These are phyloP conservation scores for Scleropages formosus DNA, from an alignment of 2,797 vertebrate genomes.

Conservation along the genomic window DNA sequence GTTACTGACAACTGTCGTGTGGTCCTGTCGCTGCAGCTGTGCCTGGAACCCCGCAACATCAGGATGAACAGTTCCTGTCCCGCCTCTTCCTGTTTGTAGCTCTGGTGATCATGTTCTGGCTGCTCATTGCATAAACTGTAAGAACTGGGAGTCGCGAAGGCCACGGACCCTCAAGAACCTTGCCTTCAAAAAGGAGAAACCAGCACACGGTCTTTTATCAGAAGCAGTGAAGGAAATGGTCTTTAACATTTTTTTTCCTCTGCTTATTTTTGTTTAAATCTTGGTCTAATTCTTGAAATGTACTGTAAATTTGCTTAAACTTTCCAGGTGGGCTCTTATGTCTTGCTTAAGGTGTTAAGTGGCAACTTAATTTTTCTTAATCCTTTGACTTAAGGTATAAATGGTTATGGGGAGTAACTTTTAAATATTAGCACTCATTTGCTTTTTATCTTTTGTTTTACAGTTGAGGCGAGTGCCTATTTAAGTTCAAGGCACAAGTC, in stretches of 20 bases:
- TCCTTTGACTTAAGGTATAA: too few species aligned
- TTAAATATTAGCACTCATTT: too few species aligned
- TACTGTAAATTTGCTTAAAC: not conserved
- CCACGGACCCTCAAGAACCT: not conserved
- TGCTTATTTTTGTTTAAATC: not conserved
- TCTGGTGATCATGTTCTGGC: slow-evolving; percentile 97
- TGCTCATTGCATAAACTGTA: slow-evolving; percentile 84
- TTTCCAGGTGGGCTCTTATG: too few species aligned
- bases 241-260: not conserved
- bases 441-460: too few species aligned
- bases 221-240: not conserved
- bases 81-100: slow-evolving; percentile 97
- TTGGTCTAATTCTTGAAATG: too few species aligned
- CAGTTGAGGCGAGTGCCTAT: too few species aligned
- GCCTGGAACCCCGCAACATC: slow-evolving; percentile 93
- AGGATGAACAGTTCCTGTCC: slow-evolving; percentile 95
- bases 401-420: too few species aligned
- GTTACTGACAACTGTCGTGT: not conserved
- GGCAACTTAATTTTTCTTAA: too few species aligned
- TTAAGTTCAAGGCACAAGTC: too few species aligned
- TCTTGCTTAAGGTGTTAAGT: too few species aligned
- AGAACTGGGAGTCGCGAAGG: not conserved
- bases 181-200: not conserved
- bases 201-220: not conserved
- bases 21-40: slow-evolving; percentile 68